phyloP scores from a whole-genome alignment of 2,797 vertebrate species.

The Mus caroli region DNA sequence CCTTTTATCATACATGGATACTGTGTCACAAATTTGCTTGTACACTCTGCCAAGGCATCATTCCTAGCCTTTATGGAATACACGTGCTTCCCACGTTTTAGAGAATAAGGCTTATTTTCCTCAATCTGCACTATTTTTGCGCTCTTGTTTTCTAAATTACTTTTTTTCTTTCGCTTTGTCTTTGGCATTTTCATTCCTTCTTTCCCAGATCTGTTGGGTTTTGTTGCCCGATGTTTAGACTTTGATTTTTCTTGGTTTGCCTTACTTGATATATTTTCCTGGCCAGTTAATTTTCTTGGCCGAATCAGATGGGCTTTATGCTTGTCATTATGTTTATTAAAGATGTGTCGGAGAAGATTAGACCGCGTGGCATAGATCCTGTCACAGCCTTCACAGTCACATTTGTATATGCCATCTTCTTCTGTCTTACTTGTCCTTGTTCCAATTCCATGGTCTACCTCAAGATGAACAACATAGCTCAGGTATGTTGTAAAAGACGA shows the following conservation, averaged over 20 bases:
- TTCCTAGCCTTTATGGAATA: slow-evolving; percentile 95
- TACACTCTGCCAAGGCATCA: slow-evolving; percentile 95
- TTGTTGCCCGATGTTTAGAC: slow-evolving; percentile 88
- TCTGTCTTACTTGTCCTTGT: slow-evolving; percentile 88
- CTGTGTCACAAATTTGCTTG: slow-evolving; percentile 93
- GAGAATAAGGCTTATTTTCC: slow-evolving; percentile 90
- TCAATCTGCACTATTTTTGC: slow-evolving; percentile 91
- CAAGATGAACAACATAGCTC: slow-evolving; percentile 94
- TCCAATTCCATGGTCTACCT: slow-evolving; percentile 92
- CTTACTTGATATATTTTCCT: slow-evolving; percentile 90
- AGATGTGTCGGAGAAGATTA: slow-evolving; percentile 96
- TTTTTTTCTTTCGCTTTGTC: slow-evolving; percentile 87
- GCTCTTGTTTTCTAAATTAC: slow-evolving; percentile 84
- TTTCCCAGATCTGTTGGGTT: slow-evolving; percentile 90
- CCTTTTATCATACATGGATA: slow-evolving; percentile 99
- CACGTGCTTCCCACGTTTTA: slow-evolving; percentile 90
- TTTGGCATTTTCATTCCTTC: slow-evolving; percentile 92
- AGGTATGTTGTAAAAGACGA: slow-evolving; percentile 92
- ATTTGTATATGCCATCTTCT: slow-evolving; percentile 93
- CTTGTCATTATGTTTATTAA: slow-evolving; percentile 97
- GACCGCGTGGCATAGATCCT: slow-evolving; percentile 97
- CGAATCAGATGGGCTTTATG: slow-evolving; percentile 94
- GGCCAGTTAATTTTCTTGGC: slow-evolving; percentile 91
- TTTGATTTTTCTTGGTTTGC: slow-evolving; percentile 91
- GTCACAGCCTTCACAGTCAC: slow-evolving; percentile 96